phyloP scores from a whole-genome alignment of 2,113 vertebrate genomes.

The Cariama cristata region DNA sequence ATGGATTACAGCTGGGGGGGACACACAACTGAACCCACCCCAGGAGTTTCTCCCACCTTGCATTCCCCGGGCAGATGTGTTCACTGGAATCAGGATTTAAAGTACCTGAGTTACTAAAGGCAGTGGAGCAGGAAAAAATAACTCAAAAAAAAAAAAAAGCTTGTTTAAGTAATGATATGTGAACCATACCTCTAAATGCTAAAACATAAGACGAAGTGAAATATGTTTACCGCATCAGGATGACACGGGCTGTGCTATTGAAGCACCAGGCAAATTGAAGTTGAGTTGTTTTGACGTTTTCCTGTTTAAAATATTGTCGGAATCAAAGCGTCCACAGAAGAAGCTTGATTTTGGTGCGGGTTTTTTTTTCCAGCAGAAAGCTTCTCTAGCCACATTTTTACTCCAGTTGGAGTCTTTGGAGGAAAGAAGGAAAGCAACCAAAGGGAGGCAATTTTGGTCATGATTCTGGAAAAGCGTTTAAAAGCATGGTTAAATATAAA shows the following conservation, averaged over 20 bases:
- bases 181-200: background rate
- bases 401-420: background rate
- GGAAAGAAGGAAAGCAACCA: background rate
- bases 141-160: background rate
- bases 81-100: background rate
- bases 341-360: background rate
- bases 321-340: background rate
- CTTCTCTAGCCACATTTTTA: background rate
- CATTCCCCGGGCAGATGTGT: rapidly evolving
- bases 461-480: constrained; percentile 19
- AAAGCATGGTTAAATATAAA: background rate
- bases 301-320: background rate
- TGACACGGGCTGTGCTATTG: rapidly evolving
- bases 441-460: background rate
- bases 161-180: background rate
- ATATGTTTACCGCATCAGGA: background rate
- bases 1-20: rapidly evolving
- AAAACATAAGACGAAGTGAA: background rate
- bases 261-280: background rate
- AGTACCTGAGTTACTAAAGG: background rate
- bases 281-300: background rate
- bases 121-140: background rate
- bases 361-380: background rate
- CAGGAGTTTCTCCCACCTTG: background rate
- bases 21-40: background rate